Base-by-base conservation (phyloP, 2,888 invertebrate species). In the Synergus gifuensis region DNA sequence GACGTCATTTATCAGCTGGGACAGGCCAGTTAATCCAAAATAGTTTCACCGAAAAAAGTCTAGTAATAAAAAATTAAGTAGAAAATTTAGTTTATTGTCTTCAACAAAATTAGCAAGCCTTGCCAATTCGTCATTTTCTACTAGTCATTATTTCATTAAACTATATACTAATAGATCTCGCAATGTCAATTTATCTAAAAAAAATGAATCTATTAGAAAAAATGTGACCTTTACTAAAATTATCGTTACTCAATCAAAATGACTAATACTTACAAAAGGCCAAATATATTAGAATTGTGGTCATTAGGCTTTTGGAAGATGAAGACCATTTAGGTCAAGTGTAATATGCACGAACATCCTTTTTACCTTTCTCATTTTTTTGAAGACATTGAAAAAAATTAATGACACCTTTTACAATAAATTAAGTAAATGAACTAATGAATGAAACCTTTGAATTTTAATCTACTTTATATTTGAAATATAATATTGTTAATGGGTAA, bases 301-400 rank as follows among this genome's bases (percentile, higher is more conserved):
- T 28, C 42, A 44, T 40, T 18, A 5, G 14, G 14, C 16, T 18
- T 18, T 12, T 0, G 14, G 14, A 36, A 28, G 36, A 14, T 46
- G n/a, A 22, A 14, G 28, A 49, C 28, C 8, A 69, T 49, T 49
- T 16, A 69, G 69, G 69, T 69, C 49, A 49, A 49, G 69, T 69
- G 22, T 69, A 69, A 69, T 49, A 49, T 69, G 14, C 69, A 40
- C 40, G 40, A 36, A 14, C 16, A 14, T 49, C 9, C 16, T 36
- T 4, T n/a, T 4, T 11, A 4, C 3, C 36, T 69, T 54, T 69
- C 36, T 67, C 14, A 14, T 22, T 22, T 14, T 12, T 22, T 44
- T 44, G 9, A 22, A 16, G 1, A 44, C 22, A 8, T 14, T 14
- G 14, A 46, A 67, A 22, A 14, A 67, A 44, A 11, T n/a, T 49